Conservation (phyloP, 2,888 invertebrate species). For the Apotomis capreana region DNA sequence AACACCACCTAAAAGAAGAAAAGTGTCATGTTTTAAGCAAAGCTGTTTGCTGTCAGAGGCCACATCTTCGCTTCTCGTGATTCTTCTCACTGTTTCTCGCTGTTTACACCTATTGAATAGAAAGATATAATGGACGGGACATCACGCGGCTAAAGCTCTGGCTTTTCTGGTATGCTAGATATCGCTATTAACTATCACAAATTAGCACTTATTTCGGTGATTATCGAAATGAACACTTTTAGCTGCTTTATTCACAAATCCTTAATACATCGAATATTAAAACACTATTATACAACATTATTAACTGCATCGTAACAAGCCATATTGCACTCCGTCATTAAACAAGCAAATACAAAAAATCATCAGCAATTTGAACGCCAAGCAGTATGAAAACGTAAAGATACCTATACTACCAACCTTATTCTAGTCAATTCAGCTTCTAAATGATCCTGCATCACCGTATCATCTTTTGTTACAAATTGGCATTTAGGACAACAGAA, state of each 20-base stretch:
- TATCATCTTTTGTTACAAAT: constrained; percentile 55
- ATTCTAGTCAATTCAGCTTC: constrained; percentile 71
- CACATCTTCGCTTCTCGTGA: too few species aligned
- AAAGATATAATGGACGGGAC: too few species aligned
- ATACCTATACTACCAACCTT: constrained; percentile 57
- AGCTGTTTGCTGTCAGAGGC: background rate
- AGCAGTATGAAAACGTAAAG: constrained; percentile 17
- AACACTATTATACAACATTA: background rate
- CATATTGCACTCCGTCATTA: background rate
- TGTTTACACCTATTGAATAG: too few species aligned
- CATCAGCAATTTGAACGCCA: constrained; percentile 21
- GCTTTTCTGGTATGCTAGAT: background rate
- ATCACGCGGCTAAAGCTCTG: background rate
- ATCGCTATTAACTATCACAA: background rate
- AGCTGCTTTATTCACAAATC: background rate
- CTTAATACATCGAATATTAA: background rate
- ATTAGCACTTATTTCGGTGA: background rate
- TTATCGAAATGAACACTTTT: background rate
- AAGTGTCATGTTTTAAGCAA: background rate
- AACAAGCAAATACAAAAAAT: constrained; percentile 9
- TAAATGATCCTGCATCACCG: constrained; percentile 65
- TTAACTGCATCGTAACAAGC: background rate
- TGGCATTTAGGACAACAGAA: constrained; percentile 72
- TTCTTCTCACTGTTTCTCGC: too few species aligned
- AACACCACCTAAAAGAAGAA: constrained; percentile 67